A percentile compares a stretch with the other conserved stretches of the same genome.
phyloP scores from a whole-genome alignment of 2,888 invertebrate genomes.

The Drosophila nr. medialis region DNA sequence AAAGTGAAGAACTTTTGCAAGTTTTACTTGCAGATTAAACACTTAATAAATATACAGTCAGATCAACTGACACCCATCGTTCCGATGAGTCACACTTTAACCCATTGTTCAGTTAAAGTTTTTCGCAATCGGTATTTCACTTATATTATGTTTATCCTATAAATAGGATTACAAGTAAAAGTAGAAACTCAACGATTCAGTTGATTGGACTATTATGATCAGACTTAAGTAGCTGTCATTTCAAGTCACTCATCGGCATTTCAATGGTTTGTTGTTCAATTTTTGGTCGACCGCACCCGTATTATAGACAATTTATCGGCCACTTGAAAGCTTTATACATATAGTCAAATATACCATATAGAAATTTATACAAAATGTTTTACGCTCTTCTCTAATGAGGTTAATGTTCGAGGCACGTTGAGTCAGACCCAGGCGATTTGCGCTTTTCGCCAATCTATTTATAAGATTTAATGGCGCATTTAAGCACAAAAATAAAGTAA shows the following conservation, averaged over 20 bases:
- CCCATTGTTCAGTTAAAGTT: not conserved
- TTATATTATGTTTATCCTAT: not conserved
- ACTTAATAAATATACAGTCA: not conserved
- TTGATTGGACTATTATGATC: slow-evolving; percentile 5
- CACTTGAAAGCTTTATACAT: slow-evolving; percentile 33
- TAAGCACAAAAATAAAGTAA: slow-evolving; percentile 76
- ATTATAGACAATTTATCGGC: slow-evolving; percentile 42
- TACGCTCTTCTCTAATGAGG: slow-evolving; percentile 67
- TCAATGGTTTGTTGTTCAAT: slow-evolving; percentile 18
- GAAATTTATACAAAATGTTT: slow-evolving; percentile 40
- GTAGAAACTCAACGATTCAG: not conserved
- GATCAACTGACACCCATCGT: not conserved
- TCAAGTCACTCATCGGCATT: slow-evolving; percentile 2
- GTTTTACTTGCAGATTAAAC: not conserved
- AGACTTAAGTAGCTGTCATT: slow-evolving; percentile 6
- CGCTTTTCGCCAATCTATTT: slow-evolving; percentile 70
- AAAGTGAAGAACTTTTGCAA: not conserved
- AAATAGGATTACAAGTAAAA: slow-evolving; percentile 1
- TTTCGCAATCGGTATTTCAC: not conserved
- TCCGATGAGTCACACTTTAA: not conserved
- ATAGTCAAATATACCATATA: slow-evolving; percentile 22
- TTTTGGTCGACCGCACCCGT: slow-evolving; percentile 25
- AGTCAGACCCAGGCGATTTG: slow-evolving; percentile 62
- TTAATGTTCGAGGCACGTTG: slow-evolving; percentile 77
- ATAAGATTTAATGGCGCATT: slow-evolving; percentile 78